Evolutionary conservation across 1,140 invertebrate species (phyloP).

Genomic region (Nephila pilipes): DNA sequence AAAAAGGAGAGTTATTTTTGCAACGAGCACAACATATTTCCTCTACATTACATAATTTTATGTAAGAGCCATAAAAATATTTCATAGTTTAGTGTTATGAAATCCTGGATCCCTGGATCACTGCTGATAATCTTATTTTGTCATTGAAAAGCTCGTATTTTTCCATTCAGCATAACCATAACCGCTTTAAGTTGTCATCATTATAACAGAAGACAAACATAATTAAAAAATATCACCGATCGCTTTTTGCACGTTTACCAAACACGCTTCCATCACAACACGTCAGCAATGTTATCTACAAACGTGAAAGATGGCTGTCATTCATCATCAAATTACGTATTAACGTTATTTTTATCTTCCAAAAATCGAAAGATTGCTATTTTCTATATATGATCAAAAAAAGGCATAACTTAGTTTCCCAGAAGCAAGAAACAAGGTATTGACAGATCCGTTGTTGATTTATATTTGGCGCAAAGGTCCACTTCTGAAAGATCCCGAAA

Average conservation of each 20-base stretch:
- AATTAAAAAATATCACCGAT: conserved; percentile 6
- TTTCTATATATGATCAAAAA: background rate
- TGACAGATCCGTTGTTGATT: background rate
- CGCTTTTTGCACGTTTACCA: background rate
- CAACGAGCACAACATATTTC: too few relatives aligned
- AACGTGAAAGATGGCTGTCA: background rate
- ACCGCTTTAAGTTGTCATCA: background rate
- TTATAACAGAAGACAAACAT: background rate
- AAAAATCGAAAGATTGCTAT: background rate
- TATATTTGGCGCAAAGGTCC: background rate
- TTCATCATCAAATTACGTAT: background rate
- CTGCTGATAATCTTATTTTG: too few relatives aligned
- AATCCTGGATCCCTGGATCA: too few relatives aligned
- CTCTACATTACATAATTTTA: too few relatives aligned
- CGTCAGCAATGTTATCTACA: background rate
- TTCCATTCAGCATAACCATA: too few relatives aligned
- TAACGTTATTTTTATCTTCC: background rate
- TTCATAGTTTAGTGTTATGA: too few relatives aligned
- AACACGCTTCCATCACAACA: background rate
- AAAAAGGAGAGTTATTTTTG: too few relatives aligned
- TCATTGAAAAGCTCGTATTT: too few relatives aligned
- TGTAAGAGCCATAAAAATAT: too few relatives aligned
- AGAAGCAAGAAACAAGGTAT: background rate
- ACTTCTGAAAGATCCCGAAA: background rate
- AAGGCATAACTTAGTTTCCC: background rate